Conservation (phyloP, 2,113 vertebrate genomes). For the Pomatorhinus ruficollis region DNA sequence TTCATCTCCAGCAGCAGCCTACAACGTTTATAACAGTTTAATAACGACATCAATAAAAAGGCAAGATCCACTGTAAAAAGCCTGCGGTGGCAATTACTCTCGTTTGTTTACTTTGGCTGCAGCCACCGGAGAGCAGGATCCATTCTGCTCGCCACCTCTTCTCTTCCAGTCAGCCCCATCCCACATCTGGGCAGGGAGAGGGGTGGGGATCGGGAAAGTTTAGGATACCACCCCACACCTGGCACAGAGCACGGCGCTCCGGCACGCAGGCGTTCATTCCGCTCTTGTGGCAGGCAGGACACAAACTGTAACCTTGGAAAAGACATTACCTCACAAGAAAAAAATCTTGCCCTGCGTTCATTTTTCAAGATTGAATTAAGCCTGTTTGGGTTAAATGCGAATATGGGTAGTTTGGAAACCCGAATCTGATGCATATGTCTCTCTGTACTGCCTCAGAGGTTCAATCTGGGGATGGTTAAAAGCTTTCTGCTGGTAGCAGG, state of each 20-base stretch:
- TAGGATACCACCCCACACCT: neutral
- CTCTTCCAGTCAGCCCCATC: neutral
- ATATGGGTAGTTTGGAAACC: conserved; percentile 50
- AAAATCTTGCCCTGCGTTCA: conserved; percentile 41
- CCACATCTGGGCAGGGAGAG: neutral
- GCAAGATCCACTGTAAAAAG: neutral
- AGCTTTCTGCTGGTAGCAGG: conserved; percentile 40
- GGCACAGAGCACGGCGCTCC: neutral
- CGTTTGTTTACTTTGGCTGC: conserved; percentile 25
- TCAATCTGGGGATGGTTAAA: conserved; percentile 22
- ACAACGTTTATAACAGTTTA: neutral
- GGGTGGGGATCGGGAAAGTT: neutral
- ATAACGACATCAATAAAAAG: conserved; percentile 30
- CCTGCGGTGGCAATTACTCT: conserved; percentile 1
- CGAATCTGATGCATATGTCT: conserved; percentile 15
- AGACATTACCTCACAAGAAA: conserved; percentile 65
- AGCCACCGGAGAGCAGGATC: neutral
- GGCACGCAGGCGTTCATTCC: neutral
- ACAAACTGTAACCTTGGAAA: conserved; percentile 26
- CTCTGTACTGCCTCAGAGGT: conserved; percentile 37
- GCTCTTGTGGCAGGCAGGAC: neutral
- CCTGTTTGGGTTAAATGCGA: conserved; percentile 44
- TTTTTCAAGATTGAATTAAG: conserved; percentile 60
- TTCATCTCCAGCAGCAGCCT: neutral
- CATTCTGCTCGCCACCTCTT: neutral